These are phyloP conservation scores for Magallana nippona DNA, from an alignment of 2,888 invertebrate species.

Conservation along the genomic window DNA sequence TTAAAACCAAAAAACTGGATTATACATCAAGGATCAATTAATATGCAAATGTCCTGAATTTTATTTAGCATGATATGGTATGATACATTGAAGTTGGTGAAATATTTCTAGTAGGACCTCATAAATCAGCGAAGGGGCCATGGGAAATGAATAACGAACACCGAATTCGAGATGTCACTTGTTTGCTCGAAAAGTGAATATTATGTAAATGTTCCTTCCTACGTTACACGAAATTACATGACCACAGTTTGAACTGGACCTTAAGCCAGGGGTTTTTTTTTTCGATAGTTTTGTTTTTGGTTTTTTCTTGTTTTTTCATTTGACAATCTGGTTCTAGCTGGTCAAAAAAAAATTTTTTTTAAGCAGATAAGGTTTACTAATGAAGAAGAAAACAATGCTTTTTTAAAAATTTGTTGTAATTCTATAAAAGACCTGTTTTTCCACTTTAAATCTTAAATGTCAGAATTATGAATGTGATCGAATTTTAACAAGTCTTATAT, in stretches of 20 bases:
- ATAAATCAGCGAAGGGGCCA: constrained; percentile 14
- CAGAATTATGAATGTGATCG: too few species aligned
- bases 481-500: too few species aligned
- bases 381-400: too few species aligned
- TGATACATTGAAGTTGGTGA: constrained; percentile 6
- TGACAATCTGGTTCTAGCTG: too few species aligned
- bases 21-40: constrained; percentile 12
- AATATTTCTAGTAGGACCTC: not conserved
- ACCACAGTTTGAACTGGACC: constrained; percentile 2
- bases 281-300: not conserved
- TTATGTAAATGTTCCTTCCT: constrained; percentile 2
- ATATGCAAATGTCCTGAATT: not conserved
- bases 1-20: constrained; percentile 2
- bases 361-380: too few species aligned
- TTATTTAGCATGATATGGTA: not conserved
- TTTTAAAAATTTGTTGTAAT: too few species aligned
- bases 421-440: too few species aligned
- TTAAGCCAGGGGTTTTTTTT: too few species aligned
- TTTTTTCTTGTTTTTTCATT: not conserved
- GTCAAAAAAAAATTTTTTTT: too few species aligned
- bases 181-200: constrained; percentile 9
- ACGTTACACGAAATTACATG: not conserved
- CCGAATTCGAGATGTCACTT: not conserved
- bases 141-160: not conserved
- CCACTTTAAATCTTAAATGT: too few species aligned